These are phyloP conservation scores for Esox masquinongy DNA, from an alignment of 2,797 vertebrate species.

Conservation along the genomic window DNA sequence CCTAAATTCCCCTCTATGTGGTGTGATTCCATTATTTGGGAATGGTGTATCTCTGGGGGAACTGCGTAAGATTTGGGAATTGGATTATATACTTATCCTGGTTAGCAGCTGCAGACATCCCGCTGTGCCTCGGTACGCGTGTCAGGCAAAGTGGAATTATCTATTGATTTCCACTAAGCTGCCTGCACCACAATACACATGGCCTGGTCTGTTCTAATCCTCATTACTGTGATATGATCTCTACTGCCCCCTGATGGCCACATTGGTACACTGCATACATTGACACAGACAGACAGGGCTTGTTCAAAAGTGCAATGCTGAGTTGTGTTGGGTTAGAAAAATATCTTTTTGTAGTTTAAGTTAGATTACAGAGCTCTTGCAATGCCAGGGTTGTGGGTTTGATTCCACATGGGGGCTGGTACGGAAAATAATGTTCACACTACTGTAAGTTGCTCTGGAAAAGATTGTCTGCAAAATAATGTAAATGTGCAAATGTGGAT, in stretches of 20 bases:
- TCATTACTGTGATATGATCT: not conserved
- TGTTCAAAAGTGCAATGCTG: not conserved
- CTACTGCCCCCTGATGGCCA: not conserved
- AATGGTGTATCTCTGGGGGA: constrained; percentile 1
- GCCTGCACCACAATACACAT: not conserved
- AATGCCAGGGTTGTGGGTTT: not conserved
- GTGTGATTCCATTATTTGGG: constrained; percentile 2
- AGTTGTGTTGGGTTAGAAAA: not conserved
- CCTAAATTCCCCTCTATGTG: not conserved
- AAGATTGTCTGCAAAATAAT: not conserved
- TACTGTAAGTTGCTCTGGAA: not conserved
- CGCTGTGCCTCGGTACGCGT: not conserved
- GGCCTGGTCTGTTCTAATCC: not conserved
- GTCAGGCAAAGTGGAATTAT: not conserved
- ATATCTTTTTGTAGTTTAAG: not conserved
- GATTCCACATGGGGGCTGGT: too few relatives aligned
- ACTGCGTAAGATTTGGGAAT: constrained; percentile 8
- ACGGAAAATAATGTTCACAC: too few relatives aligned
- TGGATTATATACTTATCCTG: constrained; percentile 49
- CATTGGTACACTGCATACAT: not conserved
- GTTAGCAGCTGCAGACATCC: constrained; percentile 37
- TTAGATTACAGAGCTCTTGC: not conserved
- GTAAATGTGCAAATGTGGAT: not conserved
- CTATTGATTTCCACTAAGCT: constrained; percentile 3
- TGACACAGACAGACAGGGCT: not conserved